Evolutionary conservation across 2,113 vertebrate genomes (phyloP).

Genomic region (Eupsittula cactorum): DNA sequence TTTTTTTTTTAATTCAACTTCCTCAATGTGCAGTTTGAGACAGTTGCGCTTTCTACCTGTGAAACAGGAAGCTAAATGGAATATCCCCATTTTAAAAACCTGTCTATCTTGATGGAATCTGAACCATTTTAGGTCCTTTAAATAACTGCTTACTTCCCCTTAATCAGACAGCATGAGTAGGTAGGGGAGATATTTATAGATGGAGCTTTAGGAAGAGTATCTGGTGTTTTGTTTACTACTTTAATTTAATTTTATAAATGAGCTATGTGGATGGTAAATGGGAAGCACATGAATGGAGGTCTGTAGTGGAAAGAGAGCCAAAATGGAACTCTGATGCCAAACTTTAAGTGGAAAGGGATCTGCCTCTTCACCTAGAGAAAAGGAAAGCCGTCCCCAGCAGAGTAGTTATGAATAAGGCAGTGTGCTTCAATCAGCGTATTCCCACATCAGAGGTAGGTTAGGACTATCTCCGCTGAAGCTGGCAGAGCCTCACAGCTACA

Average conservation of each 20-base stretch:
- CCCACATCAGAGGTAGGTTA: not conserved
- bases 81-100: not conserved
- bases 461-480: not conserved
- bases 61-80: not conserved
- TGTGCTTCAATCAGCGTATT: not conserved
- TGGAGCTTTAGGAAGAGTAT: slow-evolving; percentile 40
- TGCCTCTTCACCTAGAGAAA: not conserved
- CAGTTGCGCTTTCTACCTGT: not conserved
- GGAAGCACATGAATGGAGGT: slow-evolving; percentile 57
- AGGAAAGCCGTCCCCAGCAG: not conserved
- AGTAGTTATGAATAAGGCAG: not conserved
- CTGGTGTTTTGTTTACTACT: slow-evolving; percentile 66
- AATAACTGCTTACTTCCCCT: slow-evolving; percentile 18
- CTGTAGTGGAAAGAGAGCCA: not conserved
- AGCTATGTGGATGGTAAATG: slow-evolving; percentile 3
- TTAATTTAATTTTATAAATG: slow-evolving; percentile 66
- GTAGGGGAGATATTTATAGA: slow-evolving; percentile 51
- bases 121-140: slow-evolving; percentile 12
- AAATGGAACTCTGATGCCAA: not conserved
- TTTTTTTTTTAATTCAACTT: not conserved
- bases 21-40: not conserved
- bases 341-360: slow-evolving; percentile 1
- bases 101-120: not conserved
- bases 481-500: not conserved
- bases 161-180: slow-evolving; percentile 48